phyloP scores from a whole-genome alignment of 2,797 vertebrate species.

The Ammospiza maritima region DNA sequence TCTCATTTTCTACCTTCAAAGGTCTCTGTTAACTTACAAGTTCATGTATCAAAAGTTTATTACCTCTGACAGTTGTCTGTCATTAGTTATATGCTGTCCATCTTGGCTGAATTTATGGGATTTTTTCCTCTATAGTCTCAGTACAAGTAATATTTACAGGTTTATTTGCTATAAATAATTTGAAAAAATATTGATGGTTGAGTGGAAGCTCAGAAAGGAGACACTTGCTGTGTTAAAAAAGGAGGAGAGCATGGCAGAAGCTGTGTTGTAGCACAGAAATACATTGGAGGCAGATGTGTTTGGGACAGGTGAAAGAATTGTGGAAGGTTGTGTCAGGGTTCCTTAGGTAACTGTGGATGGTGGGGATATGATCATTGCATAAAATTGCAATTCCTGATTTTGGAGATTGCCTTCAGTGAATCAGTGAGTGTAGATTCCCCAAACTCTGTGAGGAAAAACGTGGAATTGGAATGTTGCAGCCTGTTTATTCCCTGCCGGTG shows the following conservation, averaged over 20 bases:
- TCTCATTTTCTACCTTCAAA: background rate
- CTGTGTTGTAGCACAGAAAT: background rate
- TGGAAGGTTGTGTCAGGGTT: background rate
- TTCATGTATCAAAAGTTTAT: background rate
- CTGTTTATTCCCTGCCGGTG: background rate
- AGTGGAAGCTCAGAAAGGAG: background rate
- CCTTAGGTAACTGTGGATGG: background rate
- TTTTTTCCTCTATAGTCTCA: background rate
- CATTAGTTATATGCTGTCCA: background rate
- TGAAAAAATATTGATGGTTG: background rate
- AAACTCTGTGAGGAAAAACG: background rate
- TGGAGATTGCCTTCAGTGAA: background rate
- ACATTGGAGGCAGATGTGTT: fast-evolving
- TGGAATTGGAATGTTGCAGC: background rate
- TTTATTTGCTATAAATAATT: background rate
- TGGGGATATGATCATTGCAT: background rate
- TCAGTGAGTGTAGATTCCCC: background rate
- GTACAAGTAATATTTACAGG: background rate
- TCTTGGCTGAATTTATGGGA: background rate
- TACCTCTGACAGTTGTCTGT: background rate
- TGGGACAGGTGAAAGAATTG: background rate
- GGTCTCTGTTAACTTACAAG: background rate
- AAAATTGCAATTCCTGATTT: background rate
- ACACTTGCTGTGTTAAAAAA: background rate
- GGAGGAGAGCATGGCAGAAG: background rate